Evolutionary conservation across 2,113 vertebrate genomes (phyloP), one percentile per base, ranked within the genome.

Genomic region (Anhinga rufa): DNA sequence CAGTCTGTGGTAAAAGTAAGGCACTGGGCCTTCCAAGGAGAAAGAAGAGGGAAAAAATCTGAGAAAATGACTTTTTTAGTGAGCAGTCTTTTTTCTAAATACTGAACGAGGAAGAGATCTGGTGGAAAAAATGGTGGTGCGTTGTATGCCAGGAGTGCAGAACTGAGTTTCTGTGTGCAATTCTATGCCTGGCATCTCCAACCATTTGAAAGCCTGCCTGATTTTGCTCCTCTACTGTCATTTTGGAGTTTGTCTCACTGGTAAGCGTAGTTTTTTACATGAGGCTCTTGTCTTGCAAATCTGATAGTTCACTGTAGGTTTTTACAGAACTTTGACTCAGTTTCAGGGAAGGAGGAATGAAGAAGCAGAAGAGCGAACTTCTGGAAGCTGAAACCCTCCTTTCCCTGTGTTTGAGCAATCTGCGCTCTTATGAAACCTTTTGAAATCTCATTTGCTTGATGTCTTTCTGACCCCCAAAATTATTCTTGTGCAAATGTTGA

Each of bases 401-500:
- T 97, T 96, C 93, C 68, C 84, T 95, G 87, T 28, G 96, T 97
- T 96, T 97, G 91, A 95, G 96, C 97, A 97, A 97, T 97, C 89
- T 40, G 24, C 4, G 4, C 62, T 97, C 71, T 97, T 95, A 93
- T 96, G 95, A 97, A 97, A 96, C 84, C 78, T 97, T 92, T 81
- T 95, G 94, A 97, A 97, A 97, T 94, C 95, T 95, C 85, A 75
- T 87, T 94, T 83, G 89, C 76, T 93, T 93, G 87, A 88, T 97
- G 93, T 95, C 82, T 97, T 92, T 95, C 95, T 97, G 96, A 96
- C 94, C 95, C 96, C 94, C 91, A 71, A 91, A 96, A 96, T 97
- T 96, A 95, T 95, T 93, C 91, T 97, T 96, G 96, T 96, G 96
- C 83, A 97, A 97, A 97, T 96, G 97, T 95, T 95, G 89, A 95